Conservation (phyloP, 2,888 invertebrate species). For the Gari tellinella region DNA sequence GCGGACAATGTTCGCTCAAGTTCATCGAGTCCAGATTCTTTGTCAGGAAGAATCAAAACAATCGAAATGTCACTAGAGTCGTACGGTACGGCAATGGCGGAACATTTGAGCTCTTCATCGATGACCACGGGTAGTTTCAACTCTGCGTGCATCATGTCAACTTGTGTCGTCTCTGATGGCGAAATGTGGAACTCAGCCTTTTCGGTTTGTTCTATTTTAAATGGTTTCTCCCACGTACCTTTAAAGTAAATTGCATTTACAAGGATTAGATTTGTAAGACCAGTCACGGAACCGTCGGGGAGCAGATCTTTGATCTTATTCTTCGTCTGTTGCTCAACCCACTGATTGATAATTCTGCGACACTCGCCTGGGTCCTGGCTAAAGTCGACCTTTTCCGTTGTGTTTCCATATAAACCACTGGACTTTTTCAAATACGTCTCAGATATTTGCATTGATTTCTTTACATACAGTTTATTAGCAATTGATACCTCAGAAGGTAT, state of each 20-base stretch:
- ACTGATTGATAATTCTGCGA: constrained; percentile 88
- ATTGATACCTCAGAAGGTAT: constrained; percentile 24
- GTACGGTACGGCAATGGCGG: constrained; percentile 91
- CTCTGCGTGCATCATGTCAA: constrained; percentile 42
- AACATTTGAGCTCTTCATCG: constrained; percentile 88
- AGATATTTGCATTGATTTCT: constrained; percentile 35
- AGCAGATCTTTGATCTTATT: constrained; percentile 92
- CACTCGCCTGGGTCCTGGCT: constrained; percentile 80
- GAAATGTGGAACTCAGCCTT: constrained; percentile 86
- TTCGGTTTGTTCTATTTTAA: constrained; percentile 23
- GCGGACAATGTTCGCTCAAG: constrained; percentile 41
- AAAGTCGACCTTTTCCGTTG: constrained; percentile 81
- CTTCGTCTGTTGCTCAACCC: constrained; percentile 93
- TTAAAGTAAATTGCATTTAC: constrained; percentile 86
- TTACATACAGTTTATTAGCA: constrained; percentile 61
- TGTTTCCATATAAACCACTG: constrained; percentile 47
- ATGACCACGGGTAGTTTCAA: constrained; percentile 14
- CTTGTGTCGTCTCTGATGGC: constrained; percentile 10
- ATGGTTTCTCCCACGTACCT: constrained; percentile 81
- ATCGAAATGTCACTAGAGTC: constrained; percentile 36
- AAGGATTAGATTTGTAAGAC: constrained; percentile 81
- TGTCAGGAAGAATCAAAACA: constrained; percentile 53
- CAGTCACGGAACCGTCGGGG: constrained; percentile 84
- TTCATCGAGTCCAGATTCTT: constrained; percentile 43
- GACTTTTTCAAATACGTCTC: constrained; percentile 39